Evolutionary conservation across 2,113 vertebrate species (phyloP), one percentile per base, ranked within the genome.

Genomic region (Nycticebus coucang): DNA sequence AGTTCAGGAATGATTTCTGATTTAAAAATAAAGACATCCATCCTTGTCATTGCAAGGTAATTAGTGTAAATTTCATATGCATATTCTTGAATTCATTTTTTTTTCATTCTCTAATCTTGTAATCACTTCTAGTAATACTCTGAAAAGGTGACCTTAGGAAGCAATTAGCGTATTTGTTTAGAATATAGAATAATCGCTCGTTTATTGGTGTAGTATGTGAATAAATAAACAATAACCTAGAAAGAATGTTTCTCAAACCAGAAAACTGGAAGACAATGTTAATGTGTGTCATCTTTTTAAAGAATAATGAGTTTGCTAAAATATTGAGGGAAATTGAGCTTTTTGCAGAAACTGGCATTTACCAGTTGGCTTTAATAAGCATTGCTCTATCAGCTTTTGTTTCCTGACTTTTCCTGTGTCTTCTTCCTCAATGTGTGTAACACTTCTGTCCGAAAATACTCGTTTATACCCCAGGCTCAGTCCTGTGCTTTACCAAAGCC

Each of bases 51-150:
- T 87, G 75, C 35, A 79, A 94, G 89, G 85, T 97, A 98, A 97
- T 98, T 98, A 98, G 97, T 97, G 84, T 92, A 98, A 97, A 98
- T 98, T 98, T 97, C 68, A 98, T 98, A 98, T 98, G 66, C 87
- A 96, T 98, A 97, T 97, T 97, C 45, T 75, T 77, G 85, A 33
- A 30, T 97, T 97, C 2, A 92, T 92, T 97, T 92, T 97, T 93
- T 96, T 92, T 33, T 28, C 19, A 41, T 97, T 95, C 45, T 97
- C 97, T 98, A 97, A 97, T 98, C 89, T 97, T 95, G 60, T 98
- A 97, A 98, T 98, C 96, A 96, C 2, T 19, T 0, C 35, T 96
- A 95, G 68, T 93, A 96, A 72, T 97, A 95, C 69, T 97, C 17
- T 68, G 86, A 94, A 97, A 97, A 96, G 55, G 64, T 97, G 97